Evolutionary conservation across 1,140 invertebrate species (phyloP).

Genomic region (Drosophila pandora): DNA sequence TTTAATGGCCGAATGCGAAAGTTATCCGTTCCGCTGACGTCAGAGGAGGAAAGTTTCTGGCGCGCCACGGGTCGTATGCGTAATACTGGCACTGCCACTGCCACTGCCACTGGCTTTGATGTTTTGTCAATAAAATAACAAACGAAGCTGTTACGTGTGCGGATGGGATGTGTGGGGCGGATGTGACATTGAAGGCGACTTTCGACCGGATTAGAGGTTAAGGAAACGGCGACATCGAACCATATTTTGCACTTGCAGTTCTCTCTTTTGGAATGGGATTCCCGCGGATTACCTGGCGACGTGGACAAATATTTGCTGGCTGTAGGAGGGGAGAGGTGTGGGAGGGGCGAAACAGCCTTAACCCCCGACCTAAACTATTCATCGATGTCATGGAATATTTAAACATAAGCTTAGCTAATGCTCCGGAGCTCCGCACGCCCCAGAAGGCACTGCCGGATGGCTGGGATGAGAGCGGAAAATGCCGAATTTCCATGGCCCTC

Average conservation of each 20-base stretch:
- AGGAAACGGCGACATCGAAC: background rate
- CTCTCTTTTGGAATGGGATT: conserved; percentile 28
- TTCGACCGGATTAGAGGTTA: background rate
- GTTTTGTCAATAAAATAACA: conserved; percentile 59
- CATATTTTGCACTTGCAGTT: conserved; percentile 21
- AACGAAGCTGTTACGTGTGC: conserved; percentile 27
- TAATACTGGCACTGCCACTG: conserved; percentile 22
- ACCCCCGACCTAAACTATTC: conserved; percentile 12
- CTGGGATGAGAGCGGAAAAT: conserved; percentile 3
- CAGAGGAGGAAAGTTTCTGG: background rate
- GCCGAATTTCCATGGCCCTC: conserved; percentile 28
- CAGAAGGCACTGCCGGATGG: conserved; percentile 4
- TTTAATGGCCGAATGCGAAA: conserved; percentile 16
- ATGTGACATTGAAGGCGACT: background rate
- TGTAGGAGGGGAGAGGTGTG: too few relatives aligned
- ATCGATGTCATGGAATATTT: conserved; percentile 41
- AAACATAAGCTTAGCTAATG: conserved; percentile 31
- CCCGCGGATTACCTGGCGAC: background rate
- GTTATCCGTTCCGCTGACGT: conserved; percentile 37
- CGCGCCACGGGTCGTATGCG: conserved; percentile 19
- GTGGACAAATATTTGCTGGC: too few relatives aligned
- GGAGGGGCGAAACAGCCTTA: background rate
- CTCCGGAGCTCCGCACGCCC: background rate
- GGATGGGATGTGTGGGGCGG: too few relatives aligned
- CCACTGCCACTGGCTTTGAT: conserved; percentile 24